These are phyloP conservation scores for Myotis pilosus DNA, from an alignment of 2,797 vertebrate species.

Conservation along the genomic window DNA sequence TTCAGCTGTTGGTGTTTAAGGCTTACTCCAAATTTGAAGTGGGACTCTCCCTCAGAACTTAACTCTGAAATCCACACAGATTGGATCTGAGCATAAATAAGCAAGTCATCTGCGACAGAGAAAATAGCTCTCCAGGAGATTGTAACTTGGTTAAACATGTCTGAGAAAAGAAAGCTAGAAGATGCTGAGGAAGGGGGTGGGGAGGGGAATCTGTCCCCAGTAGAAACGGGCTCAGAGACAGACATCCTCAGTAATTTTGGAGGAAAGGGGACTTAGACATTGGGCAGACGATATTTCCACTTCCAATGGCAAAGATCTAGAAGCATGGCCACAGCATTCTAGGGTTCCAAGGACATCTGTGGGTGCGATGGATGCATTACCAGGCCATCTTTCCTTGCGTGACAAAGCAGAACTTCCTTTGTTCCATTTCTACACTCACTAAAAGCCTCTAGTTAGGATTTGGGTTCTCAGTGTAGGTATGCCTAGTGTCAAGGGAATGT, in stretches of 20 bases:
- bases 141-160: not conserved
- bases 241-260: not conserved
- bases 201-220: not conserved
- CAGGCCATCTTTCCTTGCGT: not conserved
- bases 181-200: rapidly evolving
- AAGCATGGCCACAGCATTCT: not conserved
- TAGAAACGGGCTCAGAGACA: not conserved
- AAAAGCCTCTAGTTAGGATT: conserved; percentile 20
- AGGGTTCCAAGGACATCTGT: not conserved
- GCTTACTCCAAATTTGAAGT: not conserved
- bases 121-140: not conserved
- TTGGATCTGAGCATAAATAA: conserved; percentile 9
- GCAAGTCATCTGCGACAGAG: not conserved
- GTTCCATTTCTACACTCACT: not conserved
- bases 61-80: not conserved
- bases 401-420: not conserved
- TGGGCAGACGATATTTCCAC: not conserved
- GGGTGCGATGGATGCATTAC: not conserved
- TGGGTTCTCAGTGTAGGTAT: not conserved
- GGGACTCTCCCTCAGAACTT: conserved; percentile 13
- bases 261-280: not conserved
- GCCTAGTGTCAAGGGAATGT: not conserved
- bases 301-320: not conserved
- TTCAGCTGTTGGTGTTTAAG: not conserved
- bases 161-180: conserved; percentile 8